Percentiles rank a stretch among this genome's conserved stretches.
These are phyloP conservation scores for Capitella teleta DNA, from an alignment of 1,140 invertebrate genomes.

Conservation along the genomic window DNA sequence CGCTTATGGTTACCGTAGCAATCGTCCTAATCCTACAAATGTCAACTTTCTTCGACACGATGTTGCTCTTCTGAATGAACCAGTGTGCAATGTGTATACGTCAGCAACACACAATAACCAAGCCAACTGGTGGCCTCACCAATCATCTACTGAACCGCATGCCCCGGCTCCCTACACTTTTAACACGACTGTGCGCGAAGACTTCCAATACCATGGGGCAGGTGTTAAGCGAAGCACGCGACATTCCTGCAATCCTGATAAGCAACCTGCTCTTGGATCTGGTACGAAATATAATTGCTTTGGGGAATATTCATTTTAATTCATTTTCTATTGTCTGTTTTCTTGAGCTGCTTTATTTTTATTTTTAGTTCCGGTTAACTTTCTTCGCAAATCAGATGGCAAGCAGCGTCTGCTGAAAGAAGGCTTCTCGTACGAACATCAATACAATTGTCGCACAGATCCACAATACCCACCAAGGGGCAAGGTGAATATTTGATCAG, in stretches of 20 bases:
- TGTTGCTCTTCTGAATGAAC: constrained; percentile 29
- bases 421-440: constrained; percentile 35
- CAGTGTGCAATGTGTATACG: constrained; percentile 32
- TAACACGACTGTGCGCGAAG: constrained; percentile 6
- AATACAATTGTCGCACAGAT: constrained; percentile 27
- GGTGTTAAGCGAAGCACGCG: constrained; percentile 15
- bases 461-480: constrained; percentile 34
- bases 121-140: neutral
- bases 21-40: constrained; percentile 25
- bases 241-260: constrained; percentile 26
- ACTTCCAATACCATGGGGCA: constrained; percentile 4
- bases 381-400: constrained; percentile 21
- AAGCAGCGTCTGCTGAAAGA: constrained; percentile 28
- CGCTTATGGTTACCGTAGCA: constrained; percentile 28
- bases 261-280: constrained; percentile 23
- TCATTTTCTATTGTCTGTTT: too few species aligned
- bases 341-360: too few species aligned
- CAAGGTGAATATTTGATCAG: constrained; percentile 18
- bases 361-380: constrained; percentile 37
- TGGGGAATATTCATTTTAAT: too few species aligned
- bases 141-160: neutral
- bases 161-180: neutral
- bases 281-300: constrained; percentile 15
- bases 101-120: constrained; percentile 11
- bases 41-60: constrained; percentile 30